Percentiles rank a stretch among this genome's conserved stretches.
Conservation (phyloP, 2,797 vertebrate genomes). For the Erpetoichthys calabaricus region DNA sequence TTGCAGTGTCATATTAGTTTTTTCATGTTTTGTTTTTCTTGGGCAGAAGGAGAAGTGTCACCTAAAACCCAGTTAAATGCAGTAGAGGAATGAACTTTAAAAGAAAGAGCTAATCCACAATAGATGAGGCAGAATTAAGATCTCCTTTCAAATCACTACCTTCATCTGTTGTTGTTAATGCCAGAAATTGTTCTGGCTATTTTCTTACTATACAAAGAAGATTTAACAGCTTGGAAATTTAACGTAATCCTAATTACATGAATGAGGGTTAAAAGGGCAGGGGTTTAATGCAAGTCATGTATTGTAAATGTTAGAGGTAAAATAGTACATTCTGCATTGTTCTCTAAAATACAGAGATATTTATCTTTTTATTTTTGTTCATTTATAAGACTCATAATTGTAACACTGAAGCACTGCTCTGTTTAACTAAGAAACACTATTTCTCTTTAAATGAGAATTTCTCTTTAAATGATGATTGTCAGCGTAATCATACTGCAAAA, state of each 20-base stretch:
- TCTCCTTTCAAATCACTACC: conserved; percentile 68
- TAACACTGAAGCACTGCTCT: too few relatives aligned
- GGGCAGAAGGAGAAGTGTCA: conserved; percentile 13
- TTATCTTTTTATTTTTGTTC: too few relatives aligned
- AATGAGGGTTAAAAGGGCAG: conserved; percentile 54
- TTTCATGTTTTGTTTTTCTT: too few relatives aligned
- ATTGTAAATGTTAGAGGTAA: conserved; percentile 14
- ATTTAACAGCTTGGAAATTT: conserved; percentile 59
- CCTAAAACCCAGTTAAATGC: conserved; percentile 38
- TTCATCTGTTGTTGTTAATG: conserved; percentile 63
- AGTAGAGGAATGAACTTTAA: conserved; percentile 61
- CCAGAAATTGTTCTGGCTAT: conserved; percentile 65
- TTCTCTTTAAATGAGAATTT: too few relatives aligned
- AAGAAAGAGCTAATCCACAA: conserved; percentile 64
- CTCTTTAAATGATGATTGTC: too few relatives aligned
- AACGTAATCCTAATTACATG: conserved; percentile 57
- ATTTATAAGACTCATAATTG: too few relatives aligned
- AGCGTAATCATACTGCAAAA: too few relatives aligned
- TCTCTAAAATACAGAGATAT: too few relatives aligned
- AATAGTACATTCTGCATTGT: too few relatives aligned
- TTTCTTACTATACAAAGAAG: conserved; percentile 65
- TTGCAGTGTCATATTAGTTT: too few relatives aligned
- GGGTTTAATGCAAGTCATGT: conserved; percentile 37
- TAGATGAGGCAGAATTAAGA: conserved; percentile 69
- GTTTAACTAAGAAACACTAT: too few relatives aligned